Conservation (phyloP, 2,797 vertebrate genomes). For the Hippopotamyrus pictus region DNA sequence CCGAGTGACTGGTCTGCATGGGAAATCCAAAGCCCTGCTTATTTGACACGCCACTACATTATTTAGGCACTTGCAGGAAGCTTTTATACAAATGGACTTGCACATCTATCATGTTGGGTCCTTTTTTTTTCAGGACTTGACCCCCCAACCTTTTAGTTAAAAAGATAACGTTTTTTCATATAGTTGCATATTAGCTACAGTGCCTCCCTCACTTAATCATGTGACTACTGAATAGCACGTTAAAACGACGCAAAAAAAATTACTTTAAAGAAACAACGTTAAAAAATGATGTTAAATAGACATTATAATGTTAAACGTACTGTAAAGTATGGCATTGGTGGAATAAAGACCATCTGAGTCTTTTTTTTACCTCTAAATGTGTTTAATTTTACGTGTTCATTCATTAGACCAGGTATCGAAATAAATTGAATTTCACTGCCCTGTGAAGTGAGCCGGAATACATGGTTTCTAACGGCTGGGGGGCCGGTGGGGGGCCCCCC, state of each 20-base stretch:
- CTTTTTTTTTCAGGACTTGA: background rate
- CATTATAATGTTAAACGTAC: background rate
- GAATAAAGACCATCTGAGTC: background rate
- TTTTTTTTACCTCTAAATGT: background rate
- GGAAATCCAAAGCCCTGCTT: background rate
- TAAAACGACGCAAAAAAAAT: background rate
- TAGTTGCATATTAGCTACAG: background rate
- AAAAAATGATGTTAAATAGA: background rate
- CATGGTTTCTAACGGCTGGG: conserved; percentile 58
- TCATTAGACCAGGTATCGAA: background rate
- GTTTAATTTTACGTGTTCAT: background rate
- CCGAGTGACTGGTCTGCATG: background rate
- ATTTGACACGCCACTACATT: background rate
- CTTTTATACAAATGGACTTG: background rate
- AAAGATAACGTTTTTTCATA: background rate
- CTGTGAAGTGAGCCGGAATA: conserved; percentile 60
- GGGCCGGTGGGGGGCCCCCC: conserved; percentile 82
- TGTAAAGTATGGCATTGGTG: background rate
- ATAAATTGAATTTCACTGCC: background rate
- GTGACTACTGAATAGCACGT: background rate
- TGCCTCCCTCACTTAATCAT: background rate
- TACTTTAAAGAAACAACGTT: background rate
- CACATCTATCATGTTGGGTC: background rate
- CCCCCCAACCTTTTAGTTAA: background rate
- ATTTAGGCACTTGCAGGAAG: background rate